A percentile compares a stretch with the other conserved stretches of the same genome.
Evolutionary conservation across 2,113 vertebrate genomes (phyloP).

Genomic region (Hyla sarda): DNA sequence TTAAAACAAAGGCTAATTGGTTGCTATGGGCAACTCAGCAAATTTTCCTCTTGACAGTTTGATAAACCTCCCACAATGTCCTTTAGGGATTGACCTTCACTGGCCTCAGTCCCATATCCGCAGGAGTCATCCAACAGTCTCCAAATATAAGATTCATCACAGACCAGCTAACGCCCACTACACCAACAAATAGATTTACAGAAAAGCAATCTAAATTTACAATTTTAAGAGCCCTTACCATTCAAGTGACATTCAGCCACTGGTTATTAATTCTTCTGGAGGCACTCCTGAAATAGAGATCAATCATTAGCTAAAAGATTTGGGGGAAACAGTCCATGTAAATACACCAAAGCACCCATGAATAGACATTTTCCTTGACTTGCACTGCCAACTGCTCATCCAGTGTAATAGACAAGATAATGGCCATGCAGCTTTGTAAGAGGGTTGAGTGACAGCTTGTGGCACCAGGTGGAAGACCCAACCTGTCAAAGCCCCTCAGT

Average conservation of each 20-base stretch:
- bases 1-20: too few relatives aligned
- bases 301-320: neutral
- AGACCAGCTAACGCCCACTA: constrained; percentile 67
- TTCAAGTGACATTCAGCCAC: neutral
- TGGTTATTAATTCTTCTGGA: neutral
- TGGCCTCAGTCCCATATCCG: constrained; percentile 93
- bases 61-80: too few relatives aligned
- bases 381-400: neutral
- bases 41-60: too few relatives aligned
- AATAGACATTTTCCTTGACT: too few relatives aligned
- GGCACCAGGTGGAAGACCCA: constrained; percentile 67
- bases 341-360: too few relatives aligned
- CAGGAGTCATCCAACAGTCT: constrained; percentile 85
- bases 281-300: neutral
- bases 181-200: too few relatives aligned
- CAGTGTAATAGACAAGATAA: too few relatives aligned
- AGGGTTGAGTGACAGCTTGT: constrained; percentile 79
- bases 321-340: too few relatives aligned
- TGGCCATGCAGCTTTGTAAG: constrained; percentile 67
- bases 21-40: too few relatives aligned
- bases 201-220: neutral
- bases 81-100: neutral
- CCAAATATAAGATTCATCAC: constrained; percentile 74
- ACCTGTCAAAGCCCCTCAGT: constrained; percentile 78
- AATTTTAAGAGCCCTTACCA: neutral